Evolutionary conservation across 2,888 invertebrate species (phyloP), one percentile per base, ranked within the genome.

Genomic region (Antheraea yamamai): DNA sequence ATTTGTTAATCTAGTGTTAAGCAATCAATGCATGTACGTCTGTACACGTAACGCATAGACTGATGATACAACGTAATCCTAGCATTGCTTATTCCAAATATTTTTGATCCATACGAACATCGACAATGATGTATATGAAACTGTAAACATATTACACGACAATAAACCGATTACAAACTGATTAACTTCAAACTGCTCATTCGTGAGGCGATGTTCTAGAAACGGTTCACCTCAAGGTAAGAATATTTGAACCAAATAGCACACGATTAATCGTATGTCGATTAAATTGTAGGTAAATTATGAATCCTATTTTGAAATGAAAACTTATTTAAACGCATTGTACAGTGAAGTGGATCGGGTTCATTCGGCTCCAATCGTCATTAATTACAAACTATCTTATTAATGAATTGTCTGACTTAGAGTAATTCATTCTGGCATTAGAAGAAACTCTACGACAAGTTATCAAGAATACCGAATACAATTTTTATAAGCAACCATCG

Each of bases 121-220:
- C 64, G 30, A 23, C n/a, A 61, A 16, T 66, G 30, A 30, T 30
- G 64, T 66, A 30, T 30, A 66, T 12, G 64, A 12, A 66, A 66
- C 14, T 30, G 64, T 66, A 30, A 26, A 66, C 64, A 26, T 0
- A 66, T 66, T 66, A 66, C 64, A 66, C 26, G 64, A 66, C 64
- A 66, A 66, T 66, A 66, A 66, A 66, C 64, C 26, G 16, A 66
- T 66, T 30, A 66, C 16, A 66, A 66, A 16, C 16, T 66, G 64
- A 66, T 66, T 66, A 30, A 30, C 64, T 64, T 26, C 14, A 12
- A 64, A 64, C 64, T 14, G 26, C 26, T 26, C 14, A 10, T 26
- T 64, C 26, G 64, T 64, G 2, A 4, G 8, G 61, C 61, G 61
- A 2, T 14, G 12, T 30, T 66, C 30, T 66, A 66, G 64, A 16